Percentiles rank a stretch among this genome's conserved stretches.
These are phyloP conservation scores for Podargus strigoides DNA, from an alignment of 2,797 vertebrate genomes.

Conservation along the genomic window DNA sequence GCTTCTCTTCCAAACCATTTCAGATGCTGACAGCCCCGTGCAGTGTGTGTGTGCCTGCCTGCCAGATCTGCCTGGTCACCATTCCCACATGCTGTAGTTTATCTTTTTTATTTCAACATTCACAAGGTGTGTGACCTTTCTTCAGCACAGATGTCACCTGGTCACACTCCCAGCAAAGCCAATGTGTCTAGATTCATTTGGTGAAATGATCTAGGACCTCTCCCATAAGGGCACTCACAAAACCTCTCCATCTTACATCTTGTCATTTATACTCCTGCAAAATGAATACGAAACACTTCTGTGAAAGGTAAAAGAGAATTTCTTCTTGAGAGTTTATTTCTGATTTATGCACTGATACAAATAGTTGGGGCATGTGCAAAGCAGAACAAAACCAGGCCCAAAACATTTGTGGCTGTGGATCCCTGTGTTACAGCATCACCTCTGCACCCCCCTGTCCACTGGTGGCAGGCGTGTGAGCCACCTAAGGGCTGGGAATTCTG, in stretches of 20 bases:
- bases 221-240: not conserved
- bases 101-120: not conserved
- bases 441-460: rapidly evolving
- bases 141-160: not conserved
- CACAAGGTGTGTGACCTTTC: not conserved
- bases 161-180: not conserved
- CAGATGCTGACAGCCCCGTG: not conserved
- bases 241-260: not conserved
- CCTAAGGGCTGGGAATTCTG: not conserved
- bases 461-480: rapidly evolving
- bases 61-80: not conserved
- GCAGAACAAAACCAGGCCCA: not conserved
- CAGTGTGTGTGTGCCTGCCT: not conserved
- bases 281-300: not conserved
- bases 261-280: not conserved
- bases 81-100: not conserved
- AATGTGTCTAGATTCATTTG: not conserved
- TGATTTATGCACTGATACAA: not conserved
- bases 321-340: not conserved
- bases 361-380: not conserved
- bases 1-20: not conserved
- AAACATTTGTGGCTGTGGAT: not conserved
- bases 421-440: not conserved
- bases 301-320: not conserved
- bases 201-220: not conserved